Conservation (phyloP, 2,888 invertebrate genomes). For the Metallyticus violacea region DNA sequence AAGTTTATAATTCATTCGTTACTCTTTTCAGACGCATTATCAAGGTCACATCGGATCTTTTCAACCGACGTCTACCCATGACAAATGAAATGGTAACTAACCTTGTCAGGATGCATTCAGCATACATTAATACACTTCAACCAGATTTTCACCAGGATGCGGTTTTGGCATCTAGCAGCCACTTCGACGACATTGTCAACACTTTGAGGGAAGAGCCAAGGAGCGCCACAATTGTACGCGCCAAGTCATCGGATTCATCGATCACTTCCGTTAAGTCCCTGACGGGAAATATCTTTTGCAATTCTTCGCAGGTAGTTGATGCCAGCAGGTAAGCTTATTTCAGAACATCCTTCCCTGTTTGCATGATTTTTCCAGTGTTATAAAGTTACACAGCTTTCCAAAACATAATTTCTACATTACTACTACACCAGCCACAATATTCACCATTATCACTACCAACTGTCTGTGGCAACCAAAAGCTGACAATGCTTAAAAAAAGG, state of each 20-base stretch:
- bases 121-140: slow-evolving; percentile 65
- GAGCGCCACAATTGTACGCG: neutral
- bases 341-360: too few relatives aligned
- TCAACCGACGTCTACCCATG: slow-evolving; percentile 55
- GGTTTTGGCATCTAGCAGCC: slow-evolving; percentile 45
- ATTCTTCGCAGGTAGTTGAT: neutral
- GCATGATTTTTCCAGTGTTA: too few relatives aligned
- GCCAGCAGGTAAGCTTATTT: neutral
- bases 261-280: neutral
- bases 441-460: too few relatives aligned
- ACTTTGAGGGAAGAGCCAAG: neutral
- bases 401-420: too few relatives aligned
- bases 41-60: slow-evolving; percentile 58
- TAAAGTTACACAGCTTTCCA: too few relatives aligned
- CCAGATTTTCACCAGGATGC: slow-evolving; percentile 61
- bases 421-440: too few relatives aligned
- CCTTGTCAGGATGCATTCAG: slow-evolving; percentile 58
- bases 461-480: too few relatives aligned
- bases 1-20: too few relatives aligned
- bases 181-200: slow-evolving; percentile 45
- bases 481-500: too few relatives aligned
- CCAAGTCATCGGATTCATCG: neutral
- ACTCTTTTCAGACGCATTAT: slow-evolving; percentile 45
- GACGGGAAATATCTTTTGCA: too few relatives aligned
- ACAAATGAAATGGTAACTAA: slow-evolving; percentile 63